Evolutionary conservation across 35 echinoderm and acorn worm species (phyloP), one percentile per base, ranked within the genome.

Genomic region (Hemicentrotus pulcherrimus): DNA sequence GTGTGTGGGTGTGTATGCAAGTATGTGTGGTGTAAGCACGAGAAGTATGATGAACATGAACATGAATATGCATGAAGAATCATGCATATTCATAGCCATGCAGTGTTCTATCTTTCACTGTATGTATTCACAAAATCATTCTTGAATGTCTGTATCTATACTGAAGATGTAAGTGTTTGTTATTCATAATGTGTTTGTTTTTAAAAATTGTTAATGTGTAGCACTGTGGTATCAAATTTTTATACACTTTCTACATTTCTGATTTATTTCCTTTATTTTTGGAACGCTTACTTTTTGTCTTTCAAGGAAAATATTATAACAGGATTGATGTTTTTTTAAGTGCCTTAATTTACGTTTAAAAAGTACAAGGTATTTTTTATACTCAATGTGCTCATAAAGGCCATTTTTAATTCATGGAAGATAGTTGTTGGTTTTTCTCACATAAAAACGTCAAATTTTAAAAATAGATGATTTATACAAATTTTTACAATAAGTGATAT

Each of bases 11-110:
- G 86, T 88, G 86, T 88, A 88, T 88, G 31, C 12, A 9, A 3
- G 31, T 85, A 85, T 35, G 46, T 90, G 32, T 90, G 88, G 32
- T 90, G 46, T 89, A 33, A 24, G 88, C 91, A 93, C 46, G 2
- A 4, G 65, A n/a, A 78, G 10, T 93, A 16, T 93, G 91, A 90
- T 59, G 52, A 10, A 16, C 52, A 59, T 59, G 52, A 59, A 58
- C 13, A 93, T 93, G 91, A 93, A 93, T 93, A 93, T 93, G 28
- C 22, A 93, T 93, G 24, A 93, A 18, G 13, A 41, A 31, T 93
- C 48, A 93, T 93, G 48, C 91, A 52, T 93, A 93, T 93, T 93
- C 91, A 93, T 55, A 12, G 24, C 46, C 88, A 11, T 9, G 32
- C 32, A 18, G 6, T 90, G 31, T 41, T 9, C 88, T 47, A 9